Evolutionary conservation across 2,888 invertebrate genomes (phyloP).

Genomic region (Trachelus iudaicus): DNA sequence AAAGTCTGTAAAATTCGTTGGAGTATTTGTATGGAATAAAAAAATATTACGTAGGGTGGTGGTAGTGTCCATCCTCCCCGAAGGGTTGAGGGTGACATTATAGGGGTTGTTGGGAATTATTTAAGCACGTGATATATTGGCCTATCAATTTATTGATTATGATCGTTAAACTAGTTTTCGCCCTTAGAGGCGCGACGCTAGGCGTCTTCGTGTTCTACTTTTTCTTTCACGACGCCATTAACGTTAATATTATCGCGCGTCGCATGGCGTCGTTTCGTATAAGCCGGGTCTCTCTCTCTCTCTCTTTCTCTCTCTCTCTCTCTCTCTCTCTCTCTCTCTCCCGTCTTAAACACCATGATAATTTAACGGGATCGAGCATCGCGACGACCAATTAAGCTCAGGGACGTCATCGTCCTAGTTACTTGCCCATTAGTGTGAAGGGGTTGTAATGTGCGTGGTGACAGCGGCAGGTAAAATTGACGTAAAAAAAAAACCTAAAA

Average conservation of each 20-base stretch:
- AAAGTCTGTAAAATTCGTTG: background rate
- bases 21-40: background rate
- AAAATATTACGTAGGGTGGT: background rate
- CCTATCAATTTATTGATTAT: background rate
- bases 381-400: background rate
- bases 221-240: background rate
- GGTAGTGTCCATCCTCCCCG: background rate
- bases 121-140: background rate
- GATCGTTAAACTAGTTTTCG: background rate
- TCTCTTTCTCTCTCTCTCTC: too few species aligned
- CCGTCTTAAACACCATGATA: background rate
- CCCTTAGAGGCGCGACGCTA: background rate
- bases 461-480: background rate
- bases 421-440: background rate
- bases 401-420: background rate
- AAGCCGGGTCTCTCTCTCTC: slow-evolving; percentile 5
- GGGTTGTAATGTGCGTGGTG: background rate
- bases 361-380: background rate
- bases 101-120: background rate
- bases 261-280: slow-evolving; percentile 2
- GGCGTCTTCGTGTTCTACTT: background rate
- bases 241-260: background rate
- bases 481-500: background rate
- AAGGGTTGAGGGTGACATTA: background rate
- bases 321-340: slow-evolving; percentile 8